These are phyloP conservation scores for Onychomys arenicola DNA, from an alignment of 2,797 vertebrate species.

Conservation along the genomic window DNA sequence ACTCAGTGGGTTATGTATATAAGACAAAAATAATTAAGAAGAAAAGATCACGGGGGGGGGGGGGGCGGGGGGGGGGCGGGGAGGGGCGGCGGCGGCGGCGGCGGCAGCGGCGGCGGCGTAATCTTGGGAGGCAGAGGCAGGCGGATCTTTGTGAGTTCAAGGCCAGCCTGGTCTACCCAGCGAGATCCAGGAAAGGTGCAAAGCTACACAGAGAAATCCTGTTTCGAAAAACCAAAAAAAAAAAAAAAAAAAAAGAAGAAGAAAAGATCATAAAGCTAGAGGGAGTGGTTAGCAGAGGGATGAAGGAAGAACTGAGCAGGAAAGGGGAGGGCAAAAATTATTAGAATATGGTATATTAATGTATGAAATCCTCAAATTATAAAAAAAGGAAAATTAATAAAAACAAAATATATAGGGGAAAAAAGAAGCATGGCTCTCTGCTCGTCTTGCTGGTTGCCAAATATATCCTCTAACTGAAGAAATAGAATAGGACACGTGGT, in stretches of 20 bases:
- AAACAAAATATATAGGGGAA: background rate
- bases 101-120: no score
- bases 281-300: background rate
- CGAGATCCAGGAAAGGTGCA: no score
- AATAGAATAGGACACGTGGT: background rate
- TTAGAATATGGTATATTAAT: background rate
- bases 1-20: background rate
- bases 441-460: background rate
- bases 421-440: background rate
- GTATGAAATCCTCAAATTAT: background rate
- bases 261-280: background rate
- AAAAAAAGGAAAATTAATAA: background rate
- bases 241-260: no score
- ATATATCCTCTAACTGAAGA: background rate
- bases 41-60: no score
- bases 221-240: no score
- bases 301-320: background rate
- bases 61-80: no score
- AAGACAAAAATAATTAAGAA: background rate
- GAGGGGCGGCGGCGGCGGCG: no score
- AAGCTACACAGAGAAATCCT: no score
- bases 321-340: background rate
- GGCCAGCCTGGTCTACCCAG: no score
- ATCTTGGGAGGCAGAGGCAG: no score
- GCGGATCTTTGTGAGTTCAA: no score